Evolutionary conservation across 2,797 vertebrate species (phyloP).

Genomic region (Acomys russatus): DNA sequence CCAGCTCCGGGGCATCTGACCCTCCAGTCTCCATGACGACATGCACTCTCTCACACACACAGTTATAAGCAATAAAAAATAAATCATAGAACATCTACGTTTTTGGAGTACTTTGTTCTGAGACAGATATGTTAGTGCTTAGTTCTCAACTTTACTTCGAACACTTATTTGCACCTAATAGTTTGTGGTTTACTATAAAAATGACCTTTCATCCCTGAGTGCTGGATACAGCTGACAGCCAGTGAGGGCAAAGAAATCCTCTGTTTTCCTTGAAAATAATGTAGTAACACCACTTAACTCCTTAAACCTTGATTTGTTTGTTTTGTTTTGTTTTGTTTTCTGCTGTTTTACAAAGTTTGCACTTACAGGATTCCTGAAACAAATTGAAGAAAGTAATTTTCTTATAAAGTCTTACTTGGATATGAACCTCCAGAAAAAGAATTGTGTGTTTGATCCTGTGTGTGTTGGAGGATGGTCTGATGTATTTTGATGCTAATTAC

Average conservation of each 20-base stretch:
- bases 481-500: no score
- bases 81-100: constrained; percentile 57
- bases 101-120: constrained; percentile 25
- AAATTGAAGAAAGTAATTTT: constrained; percentile 23
- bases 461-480: neutral
- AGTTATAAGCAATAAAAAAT: neutral
- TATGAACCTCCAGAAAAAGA: constrained; percentile 20
- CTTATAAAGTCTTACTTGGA: neutral
- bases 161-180: constrained; percentile 52
- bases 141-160: constrained; percentile 36
- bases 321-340: neutral
- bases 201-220: constrained; percentile 60
- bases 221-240: constrained; percentile 41
- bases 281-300: neutral
- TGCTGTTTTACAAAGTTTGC: constrained; percentile 27
- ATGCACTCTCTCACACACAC: neutral
- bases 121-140: neutral
- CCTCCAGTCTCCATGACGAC: neutral
- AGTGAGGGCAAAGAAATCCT: neutral
- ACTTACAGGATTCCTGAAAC: neutral
- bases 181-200: constrained; percentile 66
- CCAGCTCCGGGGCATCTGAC: neutral
- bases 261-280: constrained; percentile 19
- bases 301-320: neutral
- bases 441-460: neutral